Base-by-base conservation (phyloP, 2,888 invertebrate species). In the Sipha maydis region DNA sequence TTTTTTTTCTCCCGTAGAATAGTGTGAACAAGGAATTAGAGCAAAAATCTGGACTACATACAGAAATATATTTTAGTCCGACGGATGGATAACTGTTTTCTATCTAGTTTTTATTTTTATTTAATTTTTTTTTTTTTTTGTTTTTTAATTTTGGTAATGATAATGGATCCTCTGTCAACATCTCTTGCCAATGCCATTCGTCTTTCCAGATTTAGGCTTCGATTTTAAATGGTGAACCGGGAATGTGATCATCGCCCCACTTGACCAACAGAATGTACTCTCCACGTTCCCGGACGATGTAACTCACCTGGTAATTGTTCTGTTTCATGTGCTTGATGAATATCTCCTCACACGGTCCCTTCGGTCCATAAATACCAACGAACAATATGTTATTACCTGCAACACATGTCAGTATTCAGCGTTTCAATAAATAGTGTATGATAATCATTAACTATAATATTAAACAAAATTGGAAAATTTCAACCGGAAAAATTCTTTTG, bases 231-330 rank as follows among this genome's bases (percentile, higher is more conserved):
- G 99, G 99, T 91, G 98, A 98, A 91, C 99, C 99, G 91, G 98
- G 98, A 93, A 99, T 96, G 93, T 99, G 97, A 89, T 98, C 98
- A 90, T 99, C 98, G 83, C 99, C 99, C 98, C 98, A 99, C 93
- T 98, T 98, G 91, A 98, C 96, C 91, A 98, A 95, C 91, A 99
- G 94, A 91, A 98, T 96, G 93, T 99, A 98, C 91, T 98, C 97
- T 91, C 99, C 99, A 91, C 96, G 94, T 91, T 98, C 98, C 91
- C 97, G 95, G 89, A 97, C 96, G 91, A 97, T 93, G 92, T 99
- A 99, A 93, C 96, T 97, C 91, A 98, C 97, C 91, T 96, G 96
- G 93, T 98, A 99, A 92, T 96, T 96, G 93, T 97, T 96, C 91
- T 96, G 95, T 80, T 98, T 98, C 91, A 96, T 95, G 92, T 98